Evolutionary conservation across 2,113 vertebrate species (phyloP).

Genomic region (Acinonyx jubatus): DNA sequence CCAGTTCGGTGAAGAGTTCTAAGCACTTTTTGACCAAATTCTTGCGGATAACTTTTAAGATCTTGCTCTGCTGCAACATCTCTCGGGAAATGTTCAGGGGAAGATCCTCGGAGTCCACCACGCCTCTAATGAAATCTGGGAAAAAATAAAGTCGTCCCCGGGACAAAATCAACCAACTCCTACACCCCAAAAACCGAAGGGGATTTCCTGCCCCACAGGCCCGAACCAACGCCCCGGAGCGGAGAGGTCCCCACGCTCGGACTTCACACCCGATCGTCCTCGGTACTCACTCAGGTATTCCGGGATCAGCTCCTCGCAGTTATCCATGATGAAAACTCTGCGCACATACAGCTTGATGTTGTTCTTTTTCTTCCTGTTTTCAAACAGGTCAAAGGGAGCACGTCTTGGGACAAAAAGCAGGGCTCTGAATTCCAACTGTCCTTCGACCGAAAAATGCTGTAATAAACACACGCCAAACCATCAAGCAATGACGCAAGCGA

Average conservation of each 20-base stretch:
- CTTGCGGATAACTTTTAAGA: slow-evolving; percentile 97
- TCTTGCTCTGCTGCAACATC: slow-evolving; percentile 99
- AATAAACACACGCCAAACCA: rapidly evolving
- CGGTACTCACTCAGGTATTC: slow-evolving; percentile 95
- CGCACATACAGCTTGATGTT: slow-evolving; percentile 98
- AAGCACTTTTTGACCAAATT: slow-evolving; percentile 98
- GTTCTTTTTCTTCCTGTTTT: slow-evolving; percentile 97
- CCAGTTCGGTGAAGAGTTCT: slow-evolving; percentile 94
- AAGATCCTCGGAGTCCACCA: slow-evolving; percentile 97
- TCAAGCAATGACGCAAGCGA: rapidly evolving
- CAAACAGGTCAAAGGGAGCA: slow-evolving; percentile 96
- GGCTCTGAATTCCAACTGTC: slow-evolving; percentile 95
- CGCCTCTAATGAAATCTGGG: slow-evolving; percentile 94
- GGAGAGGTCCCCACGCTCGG: no score
- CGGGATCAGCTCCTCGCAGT: slow-evolving; percentile 96
- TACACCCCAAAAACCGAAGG: rapidly evolving
- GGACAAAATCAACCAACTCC: rapidly evolving
- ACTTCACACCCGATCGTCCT: no score
- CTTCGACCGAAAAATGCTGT: slow-evolving; percentile 98
- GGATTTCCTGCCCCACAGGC: rapidly evolving
- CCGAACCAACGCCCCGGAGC: rapidly evolving
- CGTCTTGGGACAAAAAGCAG: slow-evolving; percentile 95
- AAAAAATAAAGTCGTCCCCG: rapidly evolving
- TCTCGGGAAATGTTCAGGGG: slow-evolving; percentile 98
- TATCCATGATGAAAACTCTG: slow-evolving; percentile 99